Base-by-base conservation (phyloP, 2,888 invertebrate species). In the Xiphydria camelus region DNA sequence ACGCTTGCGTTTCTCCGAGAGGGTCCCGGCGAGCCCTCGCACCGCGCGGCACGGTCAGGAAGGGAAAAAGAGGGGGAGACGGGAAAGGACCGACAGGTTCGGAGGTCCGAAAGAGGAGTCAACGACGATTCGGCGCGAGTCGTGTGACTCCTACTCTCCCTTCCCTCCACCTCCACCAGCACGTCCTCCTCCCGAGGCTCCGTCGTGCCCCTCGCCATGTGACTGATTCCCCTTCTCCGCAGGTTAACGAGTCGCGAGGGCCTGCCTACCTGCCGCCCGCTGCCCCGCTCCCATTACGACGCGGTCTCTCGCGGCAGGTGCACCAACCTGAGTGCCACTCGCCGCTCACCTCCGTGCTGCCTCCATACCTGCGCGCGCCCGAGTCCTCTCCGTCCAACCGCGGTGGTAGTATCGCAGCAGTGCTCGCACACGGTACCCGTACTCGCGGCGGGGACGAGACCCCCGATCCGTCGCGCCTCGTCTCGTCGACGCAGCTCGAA, bases 291-390 rank as follows among this genome's bases (percentile, higher is more conserved):
- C 73, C 75, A 75, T 75, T 75, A 72, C 73, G 66, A 65, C 75
- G 74, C 75, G 73, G 68, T 73, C 75, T 74, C 71, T 71, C 73
- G 72, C 73, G 73, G 75, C 74, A 75, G 75, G 74, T 74, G 74
- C 73, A 75, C 68, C 66, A 70, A 72, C 67, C 66, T 59, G 62
- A 68, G 66, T 70, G 69, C 68, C 61, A 67, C 69, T 66, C 65
- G n/a, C n/a, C 62, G 37, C 37, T 1, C 18, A 37, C 42, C 42
- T 31, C 38, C 22, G 38, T 34, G 64, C 63, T 65, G n/a, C n/a
- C n/a, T n/a, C n/a, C n/a, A n/a, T 62, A 64, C 64, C 59, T 66
- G 62, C 56, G 61, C 56, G 55, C 34, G 32, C 29, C 20, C 53
- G 49, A 50, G 55, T 57, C 53, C 53, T 59, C 57, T 56, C 52